Base-by-base conservation (phyloP, 2,797 vertebrate species). In the Lycodopsis pacificus region DNA sequence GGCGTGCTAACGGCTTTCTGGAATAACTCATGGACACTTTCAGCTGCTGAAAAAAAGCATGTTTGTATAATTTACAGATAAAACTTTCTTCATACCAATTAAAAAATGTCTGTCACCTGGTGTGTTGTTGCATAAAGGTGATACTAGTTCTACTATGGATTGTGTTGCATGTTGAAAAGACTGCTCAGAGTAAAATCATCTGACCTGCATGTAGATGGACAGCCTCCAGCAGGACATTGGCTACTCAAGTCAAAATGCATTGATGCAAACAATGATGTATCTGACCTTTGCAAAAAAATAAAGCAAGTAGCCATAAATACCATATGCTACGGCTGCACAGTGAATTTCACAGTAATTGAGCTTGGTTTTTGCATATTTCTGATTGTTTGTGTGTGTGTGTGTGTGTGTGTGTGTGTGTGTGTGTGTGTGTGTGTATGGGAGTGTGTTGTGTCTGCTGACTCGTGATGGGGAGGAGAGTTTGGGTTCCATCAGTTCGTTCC, bases 401-500 rank as follows among this genome's bases (percentile, higher is more conserved):
- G 32, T 34, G 32, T 34, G 32, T 25, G 17, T 48, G 2, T 20
- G 46, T 42, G 42, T 27, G 25, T 25, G 25, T 25, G 25, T 25
- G 25, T 25, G 25, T 25, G 25, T 25, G 25, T 25, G 25, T 25
- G 25, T n/a, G n/a, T n/a, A n/a, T n/a, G n/a, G 25, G 4, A 25
- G 42, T 38, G 7, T 49, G 58, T 36, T 9, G 66, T 72, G 71
- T 59, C 10, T 68, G 25, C 36, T 53, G 73, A 48, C 49, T 65
- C 51, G 14, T 44, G 63, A 42, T 76, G 20, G 4, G 65, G 64
- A 70, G 74, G 74, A 65, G 66, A 83, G 77, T 5, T 58, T 51
- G 48, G 65, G 77, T 76, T 84, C 77, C 63, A 75, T 80, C 65
- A 69, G 65, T 79, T 83, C 12, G 15, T 84, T 84, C 66, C 69